These are phyloP conservation scores for Lepilemur septentrionalis DNA, from an alignment of 2,797 vertebrate species.

Conservation along the genomic window DNA sequence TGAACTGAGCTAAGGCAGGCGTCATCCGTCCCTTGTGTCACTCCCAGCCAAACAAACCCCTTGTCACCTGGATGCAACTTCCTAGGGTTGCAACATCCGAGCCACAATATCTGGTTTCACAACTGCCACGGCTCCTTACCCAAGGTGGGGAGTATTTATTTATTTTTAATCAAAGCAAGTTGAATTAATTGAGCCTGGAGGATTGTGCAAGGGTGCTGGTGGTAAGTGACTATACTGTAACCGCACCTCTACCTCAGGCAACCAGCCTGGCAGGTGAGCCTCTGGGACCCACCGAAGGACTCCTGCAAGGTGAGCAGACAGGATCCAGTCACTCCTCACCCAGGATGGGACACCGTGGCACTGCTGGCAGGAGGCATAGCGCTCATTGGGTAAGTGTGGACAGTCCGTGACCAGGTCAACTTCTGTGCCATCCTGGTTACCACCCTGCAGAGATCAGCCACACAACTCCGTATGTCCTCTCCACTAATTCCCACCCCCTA, in stretches of 20 bases:
- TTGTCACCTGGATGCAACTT: neutral
- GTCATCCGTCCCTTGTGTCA: fast-evolving
- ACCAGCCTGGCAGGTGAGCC: neutral
- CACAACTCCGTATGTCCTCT: neutral
- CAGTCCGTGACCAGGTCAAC: fast-evolving
- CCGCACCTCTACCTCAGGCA: neutral
- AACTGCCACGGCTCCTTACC: neutral
- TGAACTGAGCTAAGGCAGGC: neutral
- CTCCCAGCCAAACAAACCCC: neutral
- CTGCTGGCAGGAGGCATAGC: neutral
- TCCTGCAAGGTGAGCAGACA: neutral
- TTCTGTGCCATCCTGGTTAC: neutral
- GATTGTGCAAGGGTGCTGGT: neutral
- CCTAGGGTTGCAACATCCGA: neutral
- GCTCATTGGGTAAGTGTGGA: fast-evolving
- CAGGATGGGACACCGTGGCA: neutral
- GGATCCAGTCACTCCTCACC: neutral
- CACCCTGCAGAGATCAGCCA: neutral
- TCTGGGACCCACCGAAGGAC: neutral
- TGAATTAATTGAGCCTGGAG: neutral
- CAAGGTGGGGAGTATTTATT: neutral
- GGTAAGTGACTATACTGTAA: neutral
- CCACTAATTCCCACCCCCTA: neutral
- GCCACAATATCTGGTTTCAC: neutral
- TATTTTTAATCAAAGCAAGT: slow-evolving; percentile 32